Evolutionary conservation across 2,888 invertebrate species (phyloP).

Genomic region (Eutolmus rufibarbis): DNA sequence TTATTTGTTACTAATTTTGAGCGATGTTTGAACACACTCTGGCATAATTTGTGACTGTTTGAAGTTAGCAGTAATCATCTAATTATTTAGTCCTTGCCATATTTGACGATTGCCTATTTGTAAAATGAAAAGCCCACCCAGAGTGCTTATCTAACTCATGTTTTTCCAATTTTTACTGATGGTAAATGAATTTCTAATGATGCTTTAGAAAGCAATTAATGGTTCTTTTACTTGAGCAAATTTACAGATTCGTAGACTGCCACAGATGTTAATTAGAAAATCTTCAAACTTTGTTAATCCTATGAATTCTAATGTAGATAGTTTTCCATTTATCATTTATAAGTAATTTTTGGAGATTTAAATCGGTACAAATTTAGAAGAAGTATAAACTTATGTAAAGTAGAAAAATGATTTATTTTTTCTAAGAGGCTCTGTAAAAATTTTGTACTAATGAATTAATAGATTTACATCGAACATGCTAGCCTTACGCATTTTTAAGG

Average conservation of each 20-base stretch:
- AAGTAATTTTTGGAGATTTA: too few species aligned
- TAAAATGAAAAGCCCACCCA: not conserved
- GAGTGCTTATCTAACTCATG: not conserved
- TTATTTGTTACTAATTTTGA: not conserved
- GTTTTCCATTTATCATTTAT: too few species aligned
- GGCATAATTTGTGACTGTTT: not conserved
- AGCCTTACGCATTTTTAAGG: too few species aligned
- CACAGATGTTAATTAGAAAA: not conserved
- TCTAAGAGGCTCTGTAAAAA: too few species aligned
- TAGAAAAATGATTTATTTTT: too few species aligned
- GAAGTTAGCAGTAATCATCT: not conserved
- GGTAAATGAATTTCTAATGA: not conserved
- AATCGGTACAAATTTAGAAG: too few species aligned
- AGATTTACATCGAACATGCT: too few species aligned
- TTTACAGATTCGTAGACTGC: not conserved
- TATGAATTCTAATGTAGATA: too few species aligned
- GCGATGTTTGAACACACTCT: not conserved
- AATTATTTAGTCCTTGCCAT: not conserved
- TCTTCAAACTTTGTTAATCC: not conserved
- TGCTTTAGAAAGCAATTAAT: not conserved
- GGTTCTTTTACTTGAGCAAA: not conserved
- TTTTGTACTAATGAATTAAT: too few species aligned
- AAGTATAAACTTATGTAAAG: too few species aligned
- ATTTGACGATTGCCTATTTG: not conserved
- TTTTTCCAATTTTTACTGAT: not conserved